A percentile compares a stretch with the other conserved stretches of the same genome.
These are phyloP conservation scores for Malurus cyaneus DNA, from an alignment of 2,113 vertebrate genomes.

Conservation along the genomic window DNA sequence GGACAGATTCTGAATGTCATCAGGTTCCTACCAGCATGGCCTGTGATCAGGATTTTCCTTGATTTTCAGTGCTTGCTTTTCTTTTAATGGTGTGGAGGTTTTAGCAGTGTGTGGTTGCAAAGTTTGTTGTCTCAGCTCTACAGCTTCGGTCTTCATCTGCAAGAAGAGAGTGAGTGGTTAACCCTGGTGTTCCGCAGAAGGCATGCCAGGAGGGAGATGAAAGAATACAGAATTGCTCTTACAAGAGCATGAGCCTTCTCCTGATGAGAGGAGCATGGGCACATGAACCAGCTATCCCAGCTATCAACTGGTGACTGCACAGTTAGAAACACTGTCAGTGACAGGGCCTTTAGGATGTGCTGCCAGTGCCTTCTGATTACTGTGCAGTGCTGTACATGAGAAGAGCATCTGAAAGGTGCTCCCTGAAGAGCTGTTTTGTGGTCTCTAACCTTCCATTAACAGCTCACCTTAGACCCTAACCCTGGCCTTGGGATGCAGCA, in stretches of 20 bases:
- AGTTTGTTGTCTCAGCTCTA: slow-evolving; percentile 4
- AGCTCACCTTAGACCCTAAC: slow-evolving; percentile 68
- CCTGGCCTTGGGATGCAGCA: slow-evolving; percentile 58
- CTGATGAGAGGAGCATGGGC: not conserved
- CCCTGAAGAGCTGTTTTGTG: slow-evolving; percentile 60
- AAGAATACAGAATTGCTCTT: slow-evolving; percentile 9
- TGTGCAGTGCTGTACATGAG: slow-evolving; percentile 47
- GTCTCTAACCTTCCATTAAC: slow-evolving; percentile 75
- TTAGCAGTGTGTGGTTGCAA: not conserved
- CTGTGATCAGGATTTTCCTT: not conserved
- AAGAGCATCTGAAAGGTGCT: slow-evolving; percentile 63
- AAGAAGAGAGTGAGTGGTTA: not conserved
- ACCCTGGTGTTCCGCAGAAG: slow-evolving; percentile 6
- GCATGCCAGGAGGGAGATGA: not conserved
- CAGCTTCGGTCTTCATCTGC: not conserved
- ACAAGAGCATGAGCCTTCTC: not conserved
- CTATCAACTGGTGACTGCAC: not conserved
- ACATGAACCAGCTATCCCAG: not conserved
- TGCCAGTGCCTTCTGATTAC: slow-evolving; percentile 47
- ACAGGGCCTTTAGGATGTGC: slow-evolving; percentile 35
- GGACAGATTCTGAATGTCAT: not conserved
- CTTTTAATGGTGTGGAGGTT: not conserved
- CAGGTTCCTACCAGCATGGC: not conserved
- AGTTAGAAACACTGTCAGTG: slow-evolving; percentile 6
- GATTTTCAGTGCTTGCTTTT: not conserved